Evolutionary conservation across 2,888 invertebrate species (phyloP), one percentile per base, ranked within the genome.

Genomic region (Heliconius cydno): DNA sequence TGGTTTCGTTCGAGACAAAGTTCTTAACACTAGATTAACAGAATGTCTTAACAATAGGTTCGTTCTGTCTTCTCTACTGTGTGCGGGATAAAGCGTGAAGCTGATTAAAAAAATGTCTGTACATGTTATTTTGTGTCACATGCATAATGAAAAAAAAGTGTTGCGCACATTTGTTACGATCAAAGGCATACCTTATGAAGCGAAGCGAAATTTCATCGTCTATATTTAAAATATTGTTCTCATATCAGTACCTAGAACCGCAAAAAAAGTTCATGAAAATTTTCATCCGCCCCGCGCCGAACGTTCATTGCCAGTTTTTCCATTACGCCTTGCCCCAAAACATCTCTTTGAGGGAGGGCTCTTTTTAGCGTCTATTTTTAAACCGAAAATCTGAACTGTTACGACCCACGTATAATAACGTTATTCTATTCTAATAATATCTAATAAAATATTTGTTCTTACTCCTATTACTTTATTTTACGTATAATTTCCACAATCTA

Each of bases 321-420:
- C 75, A 80, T 76, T 79, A 81, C 73, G 77, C 78, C 77, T 82
- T 78, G 63, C 75, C 67, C 67, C 72, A 25, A 76, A 77, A 79
- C 65, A 76, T 76, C 70, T 65, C 78, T 79, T 75, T 79, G 77
- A 72, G 67, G 41, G 75, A 72, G 67, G 41, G 80, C 72, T 46
- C 65, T 72, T 76, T 78, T 67, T 66, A 68, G 38, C 46, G 70
- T 72, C 79, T 80, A 80, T 82, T 80, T 81, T 78, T 78, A 78
- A 81, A 70, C 19, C 19, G 4, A 25, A 30, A 41, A 70, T 34
- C 15, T 25, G 22, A 77, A 76, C 72, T 38, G 34, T 79, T 73
- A 52, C 22, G 7, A 13, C 38, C 34, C 34, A 30, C n/a, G 6
- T 28, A 66, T 76, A 41, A 75, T 38, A 72, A 66, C 2, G 68